phyloP scores from a whole-genome alignment of 2,113 vertebrate genomes.

The Tachycineta bicolor region DNA sequence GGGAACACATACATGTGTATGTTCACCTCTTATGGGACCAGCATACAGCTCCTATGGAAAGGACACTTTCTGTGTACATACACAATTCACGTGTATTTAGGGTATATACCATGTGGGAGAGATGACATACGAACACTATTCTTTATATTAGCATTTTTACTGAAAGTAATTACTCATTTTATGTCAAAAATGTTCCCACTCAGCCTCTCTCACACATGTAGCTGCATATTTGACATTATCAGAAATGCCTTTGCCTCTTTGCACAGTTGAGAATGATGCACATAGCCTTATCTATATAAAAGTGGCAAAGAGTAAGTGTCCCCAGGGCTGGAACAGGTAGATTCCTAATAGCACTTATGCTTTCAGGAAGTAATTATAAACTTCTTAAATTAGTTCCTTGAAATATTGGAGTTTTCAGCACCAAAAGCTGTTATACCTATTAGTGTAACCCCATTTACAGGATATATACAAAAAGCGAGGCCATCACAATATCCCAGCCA shows the following conservation, averaged over 20 bases:
- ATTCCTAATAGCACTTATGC: background rate
- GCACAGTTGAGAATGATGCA: background rate
- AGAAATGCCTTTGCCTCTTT: background rate
- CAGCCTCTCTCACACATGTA: background rate
- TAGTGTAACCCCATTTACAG: background rate
- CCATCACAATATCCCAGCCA: background rate
- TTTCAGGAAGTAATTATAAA: background rate
- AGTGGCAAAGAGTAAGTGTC: background rate
- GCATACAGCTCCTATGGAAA: background rate
- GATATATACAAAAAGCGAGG: background rate
- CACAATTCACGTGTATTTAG: background rate
- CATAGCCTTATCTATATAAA: background rate
- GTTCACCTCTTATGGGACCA: background rate
- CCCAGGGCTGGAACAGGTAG: background rate
- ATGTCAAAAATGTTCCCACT: background rate
- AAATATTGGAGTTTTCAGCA: background rate
- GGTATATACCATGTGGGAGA: no score
- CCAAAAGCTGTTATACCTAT: background rate
- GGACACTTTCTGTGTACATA: background rate
- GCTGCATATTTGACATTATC: background rate
- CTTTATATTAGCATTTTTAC: background rate
- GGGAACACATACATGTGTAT: background rate
- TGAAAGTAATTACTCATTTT: background rate
- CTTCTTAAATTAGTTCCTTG: background rate
- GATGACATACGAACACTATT: background rate